Percentiles rank a stretch among this genome's conserved stretches.
Conservation (phyloP, 1,140 invertebrate genomes). For the Hypsibius dujardini region DNA sequence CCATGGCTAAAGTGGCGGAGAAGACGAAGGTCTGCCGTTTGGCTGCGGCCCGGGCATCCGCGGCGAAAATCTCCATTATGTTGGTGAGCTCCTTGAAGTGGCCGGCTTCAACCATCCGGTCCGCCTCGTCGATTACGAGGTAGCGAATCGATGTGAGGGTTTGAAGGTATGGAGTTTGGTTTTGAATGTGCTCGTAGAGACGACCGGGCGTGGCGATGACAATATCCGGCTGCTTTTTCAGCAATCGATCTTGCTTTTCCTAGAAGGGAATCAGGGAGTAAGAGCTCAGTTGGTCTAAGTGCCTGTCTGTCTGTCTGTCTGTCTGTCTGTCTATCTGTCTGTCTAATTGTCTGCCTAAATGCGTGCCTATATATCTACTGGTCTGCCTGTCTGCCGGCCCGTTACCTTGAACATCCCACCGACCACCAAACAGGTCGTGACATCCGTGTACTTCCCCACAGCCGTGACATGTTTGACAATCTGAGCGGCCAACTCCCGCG, state of each 20-base stretch:
- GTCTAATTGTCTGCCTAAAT: no score
- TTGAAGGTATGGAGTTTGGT: constrained; percentile 54
- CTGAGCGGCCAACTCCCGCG: constrained; percentile 82
- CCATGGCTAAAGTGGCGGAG: constrained; percentile 83
- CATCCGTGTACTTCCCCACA: constrained; percentile 59
- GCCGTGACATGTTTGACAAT: constrained; percentile 64
- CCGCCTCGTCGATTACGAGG: constrained; percentile 92
- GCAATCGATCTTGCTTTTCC: constrained; percentile 70
- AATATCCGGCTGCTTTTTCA: constrained; percentile 62
- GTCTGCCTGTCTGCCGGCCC: no score
- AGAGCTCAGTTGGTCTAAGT: no score
- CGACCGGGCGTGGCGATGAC: constrained; percentile 87
- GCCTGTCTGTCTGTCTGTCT: no score
- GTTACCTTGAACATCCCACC: constrained; percentile 16
- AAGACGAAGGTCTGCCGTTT: constrained; percentile 82
- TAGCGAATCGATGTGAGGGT: constrained; percentile 47
- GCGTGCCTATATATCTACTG: no score
- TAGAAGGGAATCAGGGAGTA: no score
- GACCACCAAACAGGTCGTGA: constrained; percentile 31
- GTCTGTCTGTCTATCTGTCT: no score
- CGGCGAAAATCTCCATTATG: constrained; percentile 61
- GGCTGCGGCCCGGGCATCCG: constrained; percentile 36
- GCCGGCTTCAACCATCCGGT: constrained; percentile 87
- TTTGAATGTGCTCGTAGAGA: constrained; percentile 72
- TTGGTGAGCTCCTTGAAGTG: constrained; percentile 82